Conservation (phyloP, 2,888 invertebrate genomes). For the Meiosimyza platycephala region DNA sequence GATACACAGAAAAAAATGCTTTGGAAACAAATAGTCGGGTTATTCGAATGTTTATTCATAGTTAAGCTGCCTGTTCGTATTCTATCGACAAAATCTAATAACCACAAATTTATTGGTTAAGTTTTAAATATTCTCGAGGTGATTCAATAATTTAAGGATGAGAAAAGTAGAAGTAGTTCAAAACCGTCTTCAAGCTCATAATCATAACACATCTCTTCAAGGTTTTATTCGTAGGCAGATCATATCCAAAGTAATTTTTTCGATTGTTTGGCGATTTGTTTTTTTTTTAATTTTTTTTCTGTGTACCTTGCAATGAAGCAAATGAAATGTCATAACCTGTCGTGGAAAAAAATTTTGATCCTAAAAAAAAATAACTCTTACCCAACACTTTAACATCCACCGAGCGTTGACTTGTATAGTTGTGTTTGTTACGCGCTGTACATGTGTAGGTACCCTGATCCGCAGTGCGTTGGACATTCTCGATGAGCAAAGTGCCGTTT, state of each 20-base stretch:
- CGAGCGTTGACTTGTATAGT: conserved; percentile 79
- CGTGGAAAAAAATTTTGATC: conserved; percentile 19
- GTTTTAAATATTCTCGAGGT: too few species aligned
- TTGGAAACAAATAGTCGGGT: not conserved
- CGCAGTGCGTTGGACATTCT: conserved; percentile 83
- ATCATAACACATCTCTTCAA: too few species aligned
- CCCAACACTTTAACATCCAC: conserved; percentile 80
- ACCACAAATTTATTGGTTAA: too few species aligned
- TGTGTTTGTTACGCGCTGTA: conserved; percentile 84
- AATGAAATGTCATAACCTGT: not conserved
- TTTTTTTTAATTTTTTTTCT: not conserved
- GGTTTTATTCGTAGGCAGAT: too few species aligned
- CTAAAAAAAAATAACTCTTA: conserved; percentile 59
- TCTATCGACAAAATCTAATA: too few species aligned
- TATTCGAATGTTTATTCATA: not conserved
- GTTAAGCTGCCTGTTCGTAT: too few species aligned
- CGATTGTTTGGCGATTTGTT: too few species aligned
- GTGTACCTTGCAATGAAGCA: not conserved
- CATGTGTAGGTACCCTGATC: conserved; percentile 94
- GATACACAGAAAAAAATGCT: not conserved
- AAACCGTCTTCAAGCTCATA: too few species aligned
- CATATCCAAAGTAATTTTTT: too few species aligned
- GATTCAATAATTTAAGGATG: too few species aligned
- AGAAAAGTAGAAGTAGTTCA: too few species aligned
- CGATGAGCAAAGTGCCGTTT: conserved; percentile 86